These are phyloP conservation scores for Gobiocypris rarus DNA, from an alignment of 2,113 vertebrate species.

Conservation along the genomic window DNA sequence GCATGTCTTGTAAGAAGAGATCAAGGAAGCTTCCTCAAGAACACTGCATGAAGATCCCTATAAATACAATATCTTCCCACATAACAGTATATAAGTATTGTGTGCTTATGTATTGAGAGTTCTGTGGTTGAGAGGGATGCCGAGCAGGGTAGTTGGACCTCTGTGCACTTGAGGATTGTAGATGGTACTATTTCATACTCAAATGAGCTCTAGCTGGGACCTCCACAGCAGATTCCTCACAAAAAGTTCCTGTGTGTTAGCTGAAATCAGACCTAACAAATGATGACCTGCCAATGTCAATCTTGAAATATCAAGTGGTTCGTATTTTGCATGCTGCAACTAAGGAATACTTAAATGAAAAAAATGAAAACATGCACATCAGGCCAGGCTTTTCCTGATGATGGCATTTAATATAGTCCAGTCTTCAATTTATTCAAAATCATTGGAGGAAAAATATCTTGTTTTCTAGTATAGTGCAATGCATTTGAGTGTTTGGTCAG, in stretches of 20 bases:
- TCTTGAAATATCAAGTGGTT: neutral
- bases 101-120: neutral
- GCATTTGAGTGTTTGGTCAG: neutral
- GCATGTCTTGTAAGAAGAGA: neutral
- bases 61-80: neutral
- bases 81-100: neutral
- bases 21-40: constrained; percentile 17
- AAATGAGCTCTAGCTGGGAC: constrained; percentile 52
- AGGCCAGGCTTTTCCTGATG: neutral
- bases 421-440: neutral
- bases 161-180: no score
- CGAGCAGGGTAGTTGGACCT: no score
- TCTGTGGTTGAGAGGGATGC: neutral
- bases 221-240: constrained; percentile 28
- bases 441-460: neutral
- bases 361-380: neutral
- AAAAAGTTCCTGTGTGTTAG: constrained; percentile 13
- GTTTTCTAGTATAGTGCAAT: neutral
- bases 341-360: no score
- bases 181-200: constrained; percentile 36
- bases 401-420: neutral
- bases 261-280: constrained; percentile 43
- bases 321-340: no score
- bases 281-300: constrained; percentile 1
- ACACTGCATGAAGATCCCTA: neutral